These are phyloP conservation scores for Bombyx huttoni DNA, from an alignment of 2,888 invertebrate genomes.

Conservation along the genomic window DNA sequence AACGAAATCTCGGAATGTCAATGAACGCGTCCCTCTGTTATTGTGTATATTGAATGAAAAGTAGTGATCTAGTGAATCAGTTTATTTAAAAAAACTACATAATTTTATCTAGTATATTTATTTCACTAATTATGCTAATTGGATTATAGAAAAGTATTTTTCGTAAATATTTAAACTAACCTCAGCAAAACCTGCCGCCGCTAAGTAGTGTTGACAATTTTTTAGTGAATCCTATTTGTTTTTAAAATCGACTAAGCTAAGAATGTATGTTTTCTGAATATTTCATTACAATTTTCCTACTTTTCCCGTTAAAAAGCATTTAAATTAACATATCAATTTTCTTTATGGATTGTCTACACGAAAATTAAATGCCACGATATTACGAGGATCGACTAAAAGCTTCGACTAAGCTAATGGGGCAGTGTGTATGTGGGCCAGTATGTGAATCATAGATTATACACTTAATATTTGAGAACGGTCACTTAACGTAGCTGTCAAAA, in stretches of 20 bases:
- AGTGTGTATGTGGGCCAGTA: too few relatives aligned
- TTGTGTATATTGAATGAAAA: conserved; percentile 41
- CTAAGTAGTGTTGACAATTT: conserved; percentile 30
- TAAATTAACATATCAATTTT: neutral
- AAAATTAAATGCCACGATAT: too few relatives aligned
- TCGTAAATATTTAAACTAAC: conserved; percentile 46
- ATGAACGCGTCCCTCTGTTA: conserved; percentile 51
- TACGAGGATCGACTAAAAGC: too few relatives aligned
- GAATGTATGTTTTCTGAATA: neutral
- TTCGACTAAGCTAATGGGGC: too few relatives aligned
- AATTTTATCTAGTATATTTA: conserved; percentile 1
- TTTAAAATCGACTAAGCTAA: conserved; percentile 1
- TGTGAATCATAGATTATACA: too few relatives aligned
- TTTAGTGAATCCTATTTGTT: neutral
- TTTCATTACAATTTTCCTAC: too few relatives aligned
- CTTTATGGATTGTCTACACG: too few relatives aligned
- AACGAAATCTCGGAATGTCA: conserved; percentile 42
- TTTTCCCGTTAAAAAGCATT: neutral
- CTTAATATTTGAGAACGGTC: too few relatives aligned
- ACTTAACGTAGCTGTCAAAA: too few relatives aligned
- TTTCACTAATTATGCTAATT: conserved; percentile 11
- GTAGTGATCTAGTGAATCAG: conserved; percentile 10
- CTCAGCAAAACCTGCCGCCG: conserved; percentile 55
- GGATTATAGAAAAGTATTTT: conserved; percentile 28
- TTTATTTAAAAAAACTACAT: neutral